Conservation (phyloP, 1,140 invertebrate genomes). For the Metaphire vulgaris region DNA sequence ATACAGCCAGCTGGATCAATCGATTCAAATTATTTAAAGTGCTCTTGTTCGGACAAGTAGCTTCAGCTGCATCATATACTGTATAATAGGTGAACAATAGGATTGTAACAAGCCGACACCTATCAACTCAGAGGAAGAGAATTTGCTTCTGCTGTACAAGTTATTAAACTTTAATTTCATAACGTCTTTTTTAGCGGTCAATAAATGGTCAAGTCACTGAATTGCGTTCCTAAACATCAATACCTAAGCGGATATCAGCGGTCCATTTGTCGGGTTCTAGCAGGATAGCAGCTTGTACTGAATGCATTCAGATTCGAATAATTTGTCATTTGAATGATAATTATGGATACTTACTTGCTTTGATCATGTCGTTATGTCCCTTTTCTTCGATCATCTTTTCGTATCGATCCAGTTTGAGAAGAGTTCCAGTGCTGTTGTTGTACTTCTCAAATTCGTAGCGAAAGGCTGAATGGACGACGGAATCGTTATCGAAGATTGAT, state of each 20-base stretch:
- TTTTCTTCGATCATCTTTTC: neutral
- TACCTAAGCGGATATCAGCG: neutral
- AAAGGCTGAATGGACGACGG: neutral
- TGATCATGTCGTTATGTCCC: neutral
- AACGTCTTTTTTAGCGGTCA: too few species aligned
- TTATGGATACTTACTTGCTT: neutral
- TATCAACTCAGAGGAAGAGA: too few species aligned
- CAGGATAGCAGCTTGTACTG: neutral
- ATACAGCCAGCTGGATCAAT: too few species aligned
- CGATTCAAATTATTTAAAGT: too few species aligned
- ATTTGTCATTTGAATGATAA: neutral
- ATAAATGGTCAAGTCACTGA: neutral
- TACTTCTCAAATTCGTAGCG: neutral
- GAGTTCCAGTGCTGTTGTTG: neutral
- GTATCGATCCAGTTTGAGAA: neutral
- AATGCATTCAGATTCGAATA: neutral
- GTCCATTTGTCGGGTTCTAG: neutral
- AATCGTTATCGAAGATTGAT: neutral
- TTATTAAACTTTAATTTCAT: too few species aligned
- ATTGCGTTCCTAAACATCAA: too few species aligned
- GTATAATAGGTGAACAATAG: too few species aligned
- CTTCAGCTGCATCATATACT: too few species aligned
- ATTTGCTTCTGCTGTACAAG: too few species aligned
- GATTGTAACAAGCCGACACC: too few species aligned
- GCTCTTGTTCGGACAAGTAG: too few species aligned